Evolutionary conservation across 2,113 vertebrate species (phyloP).

Genomic region (Plestiodon gilberti): DNA sequence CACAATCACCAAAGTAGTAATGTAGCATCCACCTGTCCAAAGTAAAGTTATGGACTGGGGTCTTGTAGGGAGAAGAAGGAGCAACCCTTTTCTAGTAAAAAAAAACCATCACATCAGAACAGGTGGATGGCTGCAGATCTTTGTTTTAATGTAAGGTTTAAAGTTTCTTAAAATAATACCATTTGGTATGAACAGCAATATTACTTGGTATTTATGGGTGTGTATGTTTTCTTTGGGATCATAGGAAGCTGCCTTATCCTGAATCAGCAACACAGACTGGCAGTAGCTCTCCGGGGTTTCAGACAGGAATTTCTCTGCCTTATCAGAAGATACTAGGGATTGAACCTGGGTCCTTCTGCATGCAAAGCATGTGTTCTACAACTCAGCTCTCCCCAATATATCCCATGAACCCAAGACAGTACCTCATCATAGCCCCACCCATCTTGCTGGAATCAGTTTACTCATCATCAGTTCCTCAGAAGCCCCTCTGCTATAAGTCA

Average conservation of each 20-base stretch:
- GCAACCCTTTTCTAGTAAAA: background rate
- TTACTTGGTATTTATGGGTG: background rate
- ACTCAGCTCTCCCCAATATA: background rate
- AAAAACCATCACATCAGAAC: background rate
- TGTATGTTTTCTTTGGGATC: background rate
- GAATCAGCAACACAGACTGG: too few species aligned
- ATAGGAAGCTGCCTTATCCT: too few species aligned
- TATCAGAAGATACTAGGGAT: too few species aligned
- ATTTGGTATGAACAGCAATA: background rate
- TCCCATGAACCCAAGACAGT: background rate
- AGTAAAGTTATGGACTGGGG: background rate
- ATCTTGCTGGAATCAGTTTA: background rate
- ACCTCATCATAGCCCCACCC: background rate
- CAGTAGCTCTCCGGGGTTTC: too few species aligned
- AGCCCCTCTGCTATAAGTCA: background rate
- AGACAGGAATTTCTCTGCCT: too few species aligned
- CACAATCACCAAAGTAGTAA: too few species aligned
- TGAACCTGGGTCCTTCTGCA: too few species aligned
- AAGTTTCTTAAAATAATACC: background rate
- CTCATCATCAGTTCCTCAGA: slow-evolving; percentile 2
- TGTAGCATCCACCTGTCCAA: background rate
- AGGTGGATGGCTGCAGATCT: background rate
- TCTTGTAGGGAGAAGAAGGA: background rate
- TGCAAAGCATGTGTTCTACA: too few species aligned
- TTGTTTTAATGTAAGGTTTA: background rate